Evolutionary conservation across 2,113 vertebrate genomes (phyloP).

Genomic region (Hystrix cristata): DNA sequence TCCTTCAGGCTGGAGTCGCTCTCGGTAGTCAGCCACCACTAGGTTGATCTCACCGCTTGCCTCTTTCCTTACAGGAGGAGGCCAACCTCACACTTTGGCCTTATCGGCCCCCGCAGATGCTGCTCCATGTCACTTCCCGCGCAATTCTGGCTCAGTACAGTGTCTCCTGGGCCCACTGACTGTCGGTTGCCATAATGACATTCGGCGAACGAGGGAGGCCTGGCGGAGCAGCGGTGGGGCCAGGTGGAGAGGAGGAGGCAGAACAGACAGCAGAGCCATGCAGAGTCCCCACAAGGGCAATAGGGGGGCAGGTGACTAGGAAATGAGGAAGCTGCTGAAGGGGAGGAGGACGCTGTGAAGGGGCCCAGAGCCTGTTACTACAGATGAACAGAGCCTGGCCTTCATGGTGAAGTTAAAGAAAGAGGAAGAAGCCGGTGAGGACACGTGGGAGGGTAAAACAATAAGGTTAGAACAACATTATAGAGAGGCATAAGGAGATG

Average conservation of each 20-base stretch:
- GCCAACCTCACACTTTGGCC: slow-evolving; percentile 53
- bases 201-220: slow-evolving; percentile 52
- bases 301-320: slow-evolving; percentile 64
- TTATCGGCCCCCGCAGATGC: slow-evolving; percentile 64
- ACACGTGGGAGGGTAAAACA: not conserved
- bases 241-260: slow-evolving; percentile 82
- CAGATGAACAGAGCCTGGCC: not conserved
- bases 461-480: not conserved
- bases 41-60: not conserved
- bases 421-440: not conserved
- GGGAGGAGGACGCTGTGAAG: not conserved
- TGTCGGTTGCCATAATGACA: slow-evolving; percentile 79
- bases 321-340: not conserved
- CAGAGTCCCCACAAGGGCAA: not conserved
- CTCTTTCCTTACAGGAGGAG: not conserved
- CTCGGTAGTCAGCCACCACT: not conserved
- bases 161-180: slow-evolving; percentile 75
- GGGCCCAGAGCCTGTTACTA: not conserved
- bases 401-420: not conserved
- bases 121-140: slow-evolving; percentile 67
- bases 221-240: slow-evolving; percentile 69
- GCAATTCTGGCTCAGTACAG: slow-evolving; percentile 64
- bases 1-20: not conserved
- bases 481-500: not conserved
- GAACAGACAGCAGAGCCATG: slow-evolving; percentile 67